phyloP scores from a whole-genome alignment of 2,797 vertebrate species.

The Pygocentrus nattereri region DNA sequence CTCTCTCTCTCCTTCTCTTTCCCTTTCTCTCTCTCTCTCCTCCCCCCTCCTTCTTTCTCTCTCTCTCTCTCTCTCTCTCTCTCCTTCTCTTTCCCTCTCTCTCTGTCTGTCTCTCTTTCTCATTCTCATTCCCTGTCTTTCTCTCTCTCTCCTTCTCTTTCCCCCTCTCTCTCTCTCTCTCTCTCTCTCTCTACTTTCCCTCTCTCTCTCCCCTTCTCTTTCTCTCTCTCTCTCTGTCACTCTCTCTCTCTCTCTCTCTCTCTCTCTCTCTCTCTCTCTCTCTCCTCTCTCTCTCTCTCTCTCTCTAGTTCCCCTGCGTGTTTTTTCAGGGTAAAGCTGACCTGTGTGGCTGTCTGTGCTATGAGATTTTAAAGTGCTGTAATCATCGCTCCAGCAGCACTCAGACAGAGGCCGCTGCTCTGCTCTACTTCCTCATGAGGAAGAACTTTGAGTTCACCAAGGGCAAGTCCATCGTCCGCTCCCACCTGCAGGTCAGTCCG shows the following conservation, averaged over 20 bases:
- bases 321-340: conserved; percentile 98
- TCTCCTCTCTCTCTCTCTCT: conserved; percentile 77
- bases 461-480: conserved; percentile 96
- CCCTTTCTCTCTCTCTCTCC: no score
- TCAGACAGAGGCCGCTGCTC: conserved; percentile 93
- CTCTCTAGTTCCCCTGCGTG: conserved; percentile 68
- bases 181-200: not conserved
- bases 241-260: not conserved
- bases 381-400: conserved; percentile 96
- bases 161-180: not conserved
- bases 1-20: no score
- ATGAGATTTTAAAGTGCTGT: conserved; percentile 97
- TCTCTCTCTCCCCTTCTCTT: no score
- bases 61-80: no score
- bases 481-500: conserved; percentile 92
- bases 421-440: conserved; percentile 98
- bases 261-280: conserved; percentile 71
- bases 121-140: not conserved
- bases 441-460: conserved; percentile 99
- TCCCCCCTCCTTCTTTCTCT: no score
- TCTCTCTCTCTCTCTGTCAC: not conserved
- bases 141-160: conserved; percentile 3
- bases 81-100: no score
- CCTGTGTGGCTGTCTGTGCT: conserved; percentile 94
- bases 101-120: conserved; percentile 11